Conservation (phyloP, 2,797 vertebrate species). For the Myripristis jacobus region DNA sequence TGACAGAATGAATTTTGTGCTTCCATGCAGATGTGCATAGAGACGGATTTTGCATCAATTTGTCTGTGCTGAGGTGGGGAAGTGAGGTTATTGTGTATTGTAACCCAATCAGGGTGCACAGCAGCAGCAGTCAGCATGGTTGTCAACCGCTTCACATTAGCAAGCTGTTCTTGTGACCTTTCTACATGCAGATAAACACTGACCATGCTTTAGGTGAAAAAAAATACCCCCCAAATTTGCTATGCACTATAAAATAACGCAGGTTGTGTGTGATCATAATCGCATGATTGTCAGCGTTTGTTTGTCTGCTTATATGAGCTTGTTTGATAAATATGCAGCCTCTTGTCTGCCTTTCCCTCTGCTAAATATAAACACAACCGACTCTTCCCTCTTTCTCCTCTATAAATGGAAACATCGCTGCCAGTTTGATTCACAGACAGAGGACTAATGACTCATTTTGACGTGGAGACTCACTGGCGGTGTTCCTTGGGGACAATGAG, state of each 20-base stretch:
- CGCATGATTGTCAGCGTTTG: slow-evolving; percentile 35
- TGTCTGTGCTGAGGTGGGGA: neutral
- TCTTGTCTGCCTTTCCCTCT: neutral
- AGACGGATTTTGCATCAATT: neutral
- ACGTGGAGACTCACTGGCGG: slow-evolving; percentile 64
- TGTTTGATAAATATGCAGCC: slow-evolving; percentile 34
- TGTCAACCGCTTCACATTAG: slow-evolving; percentile 22
- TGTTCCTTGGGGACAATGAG: slow-evolving; percentile 61
- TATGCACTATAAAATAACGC: slow-evolving; percentile 2
- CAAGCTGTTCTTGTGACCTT: slow-evolving; percentile 35
- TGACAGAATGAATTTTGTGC: neutral
- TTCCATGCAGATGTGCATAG: neutral
- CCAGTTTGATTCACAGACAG: slow-evolving; percentile 63
- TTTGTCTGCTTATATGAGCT: slow-evolving; percentile 25
- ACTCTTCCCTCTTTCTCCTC: slow-evolving; percentile 37
- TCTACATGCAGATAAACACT: slow-evolving; percentile 30
- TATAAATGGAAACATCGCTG: slow-evolving; percentile 59
- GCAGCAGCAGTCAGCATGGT: slow-evolving; percentile 17
- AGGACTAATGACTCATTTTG: slow-evolving; percentile 67
- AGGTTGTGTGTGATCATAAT: slow-evolving; percentile 8
- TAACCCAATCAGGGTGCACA: neutral
- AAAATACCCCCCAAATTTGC: slow-evolving; percentile 18
- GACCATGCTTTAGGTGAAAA: neutral
- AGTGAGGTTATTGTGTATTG: slow-evolving; percentile 1
- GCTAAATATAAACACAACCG: slow-evolving; percentile 33